phyloP scores from a whole-genome alignment of 1,140 invertebrate species.

The Scaptomyza montana region DNA sequence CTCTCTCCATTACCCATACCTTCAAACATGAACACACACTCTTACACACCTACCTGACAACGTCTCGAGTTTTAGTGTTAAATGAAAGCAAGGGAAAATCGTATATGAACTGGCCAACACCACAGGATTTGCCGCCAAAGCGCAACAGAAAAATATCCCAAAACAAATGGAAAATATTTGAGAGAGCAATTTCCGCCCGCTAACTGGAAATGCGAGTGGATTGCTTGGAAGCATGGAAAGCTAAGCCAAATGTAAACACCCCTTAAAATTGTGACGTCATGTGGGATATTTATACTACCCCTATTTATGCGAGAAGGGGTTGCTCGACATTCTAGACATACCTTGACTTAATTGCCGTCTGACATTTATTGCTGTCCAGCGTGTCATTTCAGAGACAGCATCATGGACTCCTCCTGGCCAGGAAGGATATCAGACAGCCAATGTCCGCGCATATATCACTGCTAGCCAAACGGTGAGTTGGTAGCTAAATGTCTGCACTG shows the following conservation, averaged over 20 bases:
- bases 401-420: constrained; percentile 7
- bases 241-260: constrained; percentile 5
- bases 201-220: constrained; percentile 43
- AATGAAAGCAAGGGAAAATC: constrained; percentile 7
- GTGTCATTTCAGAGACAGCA: constrained; percentile 33
- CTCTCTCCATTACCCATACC: background rate
- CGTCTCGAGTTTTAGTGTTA: constrained; percentile 41
- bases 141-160: constrained; percentile 60
- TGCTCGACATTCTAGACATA: constrained; percentile 1
- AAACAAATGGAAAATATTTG: constrained; percentile 53
- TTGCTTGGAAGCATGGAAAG: constrained; percentile 5
- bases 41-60: constrained; percentile 19
- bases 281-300: constrained; percentile 38
- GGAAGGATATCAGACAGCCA: constrained; percentile 16
- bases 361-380: constrained; percentile 62
- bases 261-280: constrained; percentile 47
- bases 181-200: constrained; percentile 13
- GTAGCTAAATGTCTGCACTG: constrained; percentile 16
- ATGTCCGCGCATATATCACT: constrained; percentile 42
- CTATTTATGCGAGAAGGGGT: background rate
- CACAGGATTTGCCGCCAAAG: constrained; percentile 42
- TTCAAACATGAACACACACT: background rate
- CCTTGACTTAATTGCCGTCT: constrained; percentile 59
- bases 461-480: constrained; percentile 14
- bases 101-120: constrained; percentile 1